Evolutionary conservation across 2,113 vertebrate genomes (phyloP).

Genomic region (Cyrtonyx montezumae): DNA sequence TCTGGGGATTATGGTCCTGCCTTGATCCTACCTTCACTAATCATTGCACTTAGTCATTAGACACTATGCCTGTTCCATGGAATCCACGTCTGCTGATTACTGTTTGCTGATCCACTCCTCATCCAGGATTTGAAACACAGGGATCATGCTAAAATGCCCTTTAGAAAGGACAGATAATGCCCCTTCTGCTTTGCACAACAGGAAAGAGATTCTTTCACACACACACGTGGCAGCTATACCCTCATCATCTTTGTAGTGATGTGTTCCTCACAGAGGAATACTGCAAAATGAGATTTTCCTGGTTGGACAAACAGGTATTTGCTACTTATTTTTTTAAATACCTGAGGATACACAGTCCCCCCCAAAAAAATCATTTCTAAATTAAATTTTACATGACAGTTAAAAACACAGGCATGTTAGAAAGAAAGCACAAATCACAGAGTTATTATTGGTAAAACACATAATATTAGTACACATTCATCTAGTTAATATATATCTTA

Average conservation of each 20-base stretch:
- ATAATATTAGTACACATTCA: background rate
- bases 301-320: background rate
- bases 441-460: slow-evolving; percentile 7
- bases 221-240: background rate
- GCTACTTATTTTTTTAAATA: background rate
- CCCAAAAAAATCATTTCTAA: background rate
- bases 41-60: slow-evolving; percentile 40
- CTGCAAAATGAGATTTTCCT: background rate
- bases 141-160: slow-evolving; percentile 43
- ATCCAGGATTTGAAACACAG: slow-evolving; percentile 6
- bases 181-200: background rate
- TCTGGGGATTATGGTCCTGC: background rate
- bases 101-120: slow-evolving; percentile 21
- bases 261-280: background rate
- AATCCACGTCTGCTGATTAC: slow-evolving; percentile 47
- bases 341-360: background rate
- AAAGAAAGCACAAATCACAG: background rate
- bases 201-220: slow-evolving; percentile 1
- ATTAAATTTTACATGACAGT: background rate
- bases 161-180: slow-evolving; percentile 63
- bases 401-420: background rate
- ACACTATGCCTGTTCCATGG: slow-evolving; percentile 34
- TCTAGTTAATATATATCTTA: slow-evolving; percentile 27
- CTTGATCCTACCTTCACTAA: slow-evolving; percentile 26
- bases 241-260: slow-evolving; percentile 18